phyloP scores from a whole-genome alignment of 2,113 vertebrate genomes.

The Thamnophis sirtalis region DNA sequence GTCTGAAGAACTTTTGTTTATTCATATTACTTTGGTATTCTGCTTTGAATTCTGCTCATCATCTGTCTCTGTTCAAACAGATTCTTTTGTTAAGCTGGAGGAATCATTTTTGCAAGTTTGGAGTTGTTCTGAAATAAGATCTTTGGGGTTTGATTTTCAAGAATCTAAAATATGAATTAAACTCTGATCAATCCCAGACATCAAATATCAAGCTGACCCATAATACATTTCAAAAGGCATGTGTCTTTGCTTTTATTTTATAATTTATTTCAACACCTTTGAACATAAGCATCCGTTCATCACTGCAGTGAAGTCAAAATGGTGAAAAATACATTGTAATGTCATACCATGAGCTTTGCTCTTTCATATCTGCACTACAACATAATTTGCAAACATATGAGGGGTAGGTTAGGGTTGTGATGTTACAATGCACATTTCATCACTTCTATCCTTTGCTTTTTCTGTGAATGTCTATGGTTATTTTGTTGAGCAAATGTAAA shows the following conservation, averaged over 20 bases:
- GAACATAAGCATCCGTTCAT: neutral
- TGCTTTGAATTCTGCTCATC: neutral
- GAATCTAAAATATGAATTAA: neutral
- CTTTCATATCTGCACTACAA: neutral
- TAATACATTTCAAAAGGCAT: constrained; percentile 30
- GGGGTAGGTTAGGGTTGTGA: neutral
- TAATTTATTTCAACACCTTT: constrained; percentile 17
- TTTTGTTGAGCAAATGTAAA: neutral
- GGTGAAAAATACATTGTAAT: neutral
- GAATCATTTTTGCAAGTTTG: neutral
- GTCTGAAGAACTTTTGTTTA: neutral
- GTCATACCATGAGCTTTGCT: neutral
- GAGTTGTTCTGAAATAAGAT: neutral
- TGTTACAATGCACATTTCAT: neutral
- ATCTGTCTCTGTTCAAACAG: neutral
- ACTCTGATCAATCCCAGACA: neutral
- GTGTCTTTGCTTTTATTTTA: constrained; percentile 29
- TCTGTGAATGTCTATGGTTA: neutral
- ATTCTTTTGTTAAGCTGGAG: neutral
- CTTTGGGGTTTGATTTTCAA: constrained; percentile 19
- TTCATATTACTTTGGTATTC: neutral
- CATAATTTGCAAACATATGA: neutral
- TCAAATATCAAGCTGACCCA: neutral
- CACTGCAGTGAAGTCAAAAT: neutral
- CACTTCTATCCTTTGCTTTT: neutral